Evolutionary conservation across 92 coral and sea anemone species (phyloP).

Genomic region (Metridium senile): DNA sequence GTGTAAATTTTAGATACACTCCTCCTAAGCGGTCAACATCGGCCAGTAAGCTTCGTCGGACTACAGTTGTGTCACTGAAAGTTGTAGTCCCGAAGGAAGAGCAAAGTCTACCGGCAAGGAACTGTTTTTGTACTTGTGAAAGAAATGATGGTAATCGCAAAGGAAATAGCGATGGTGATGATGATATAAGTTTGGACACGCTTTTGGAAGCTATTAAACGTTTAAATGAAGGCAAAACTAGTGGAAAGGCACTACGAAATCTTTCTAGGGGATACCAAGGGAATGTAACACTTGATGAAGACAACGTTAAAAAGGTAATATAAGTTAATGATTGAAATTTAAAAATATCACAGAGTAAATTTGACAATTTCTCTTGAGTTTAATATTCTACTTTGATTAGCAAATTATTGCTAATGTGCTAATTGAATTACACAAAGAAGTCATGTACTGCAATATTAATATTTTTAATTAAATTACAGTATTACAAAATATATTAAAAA

Average conservation of each 20-base stretch:
- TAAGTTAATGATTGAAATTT: not conserved
- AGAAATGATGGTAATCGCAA: not conserved
- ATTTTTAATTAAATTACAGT: no score
- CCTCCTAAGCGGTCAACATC: slow-evolving; percentile 34
- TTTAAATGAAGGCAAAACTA: slow-evolving; percentile 29
- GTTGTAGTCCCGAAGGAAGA: slow-evolving; percentile 40
- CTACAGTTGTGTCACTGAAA: slow-evolving; percentile 41
- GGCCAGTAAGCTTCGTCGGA: slow-evolving; percentile 29
- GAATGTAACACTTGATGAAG: slow-evolving; percentile 33
- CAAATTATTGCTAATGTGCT: no score
- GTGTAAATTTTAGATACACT: not conserved
- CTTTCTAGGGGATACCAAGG: slow-evolving; percentile 43
- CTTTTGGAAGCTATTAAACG: slow-evolving; percentile 33
- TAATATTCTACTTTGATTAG: no score
- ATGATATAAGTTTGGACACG: slow-evolving; percentile 37
- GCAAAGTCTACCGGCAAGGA: slow-evolving; percentile 35
- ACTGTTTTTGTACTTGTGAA: slow-evolving; percentile 70
- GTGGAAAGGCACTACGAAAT: slow-evolving; percentile 24
- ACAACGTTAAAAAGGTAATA: slow-evolving; percentile 53
- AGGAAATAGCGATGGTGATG: slow-evolving; percentile 11
- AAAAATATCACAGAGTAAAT: not conserved
- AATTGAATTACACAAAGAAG: no score
- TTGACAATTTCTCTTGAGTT: no score
- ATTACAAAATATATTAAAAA: no score
- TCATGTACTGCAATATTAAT: no score